Base-by-base conservation (phyloP, 2,797 vertebrate genomes). In the Iguana delicatissima region DNA sequence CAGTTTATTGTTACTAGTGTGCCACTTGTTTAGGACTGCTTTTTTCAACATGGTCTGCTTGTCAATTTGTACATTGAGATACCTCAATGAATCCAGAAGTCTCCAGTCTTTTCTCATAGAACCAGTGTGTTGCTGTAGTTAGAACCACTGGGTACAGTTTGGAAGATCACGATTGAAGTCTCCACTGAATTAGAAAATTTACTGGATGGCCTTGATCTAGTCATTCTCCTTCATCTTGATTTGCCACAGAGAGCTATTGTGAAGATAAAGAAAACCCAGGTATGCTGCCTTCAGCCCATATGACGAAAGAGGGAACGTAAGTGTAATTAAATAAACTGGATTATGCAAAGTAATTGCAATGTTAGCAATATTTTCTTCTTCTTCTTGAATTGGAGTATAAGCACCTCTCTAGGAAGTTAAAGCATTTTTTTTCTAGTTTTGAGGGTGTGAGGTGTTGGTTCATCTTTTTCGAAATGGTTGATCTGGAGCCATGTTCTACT, bases 361-460 rank as follows among this genome's bases (percentile, higher is more conserved):
- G 20, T 42, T 22, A 80, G 62, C 16, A 72, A 42, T 50, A 42
- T 72, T 72, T 64, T 67, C 6, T 72, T 80, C n/a, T 8, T 62
- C 46, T 55, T 26, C 55, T 85, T 46, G 0, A 46, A 32, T 87
- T 91, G 91, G 6, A 85, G 24, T 50, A 6, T 1, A 0, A 0
- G 46, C 1, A 14, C 76, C 14, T 55, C 73, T 57, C 89, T 84
- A 80, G 16, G 69, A 87, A 90, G 50, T 12, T 64, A 59, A 89
- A n/a, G 5, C 9, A 32, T 86, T 77, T 85, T 46, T 62, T 32
- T 20, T 24, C 20, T 29, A 69, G 64, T 26, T 69, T 32, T 29
- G 9, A 26, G 20, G 64, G 24, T 46, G 9, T 69, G 64, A 26
- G 26, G 29, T 69, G 18, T 72, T 20, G 89, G 14, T 10, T 82